phyloP scores from a whole-genome alignment of 1,140 invertebrate genomes.

The Nylanderia fulva region DNA sequence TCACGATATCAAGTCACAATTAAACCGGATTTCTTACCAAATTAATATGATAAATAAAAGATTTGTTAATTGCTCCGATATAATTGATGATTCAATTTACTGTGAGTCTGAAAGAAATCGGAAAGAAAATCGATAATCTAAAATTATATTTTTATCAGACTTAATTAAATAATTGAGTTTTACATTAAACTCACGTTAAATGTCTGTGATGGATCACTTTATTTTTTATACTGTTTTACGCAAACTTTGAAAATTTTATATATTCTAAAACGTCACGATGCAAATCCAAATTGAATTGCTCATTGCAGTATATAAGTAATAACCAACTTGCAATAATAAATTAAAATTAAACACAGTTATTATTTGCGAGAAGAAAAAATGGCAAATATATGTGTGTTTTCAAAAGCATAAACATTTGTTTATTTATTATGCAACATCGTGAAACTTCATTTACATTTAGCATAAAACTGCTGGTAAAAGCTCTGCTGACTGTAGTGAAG shows the following conservation, averaged over 20 bases:
- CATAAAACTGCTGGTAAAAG: background rate
- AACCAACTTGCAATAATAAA: background rate
- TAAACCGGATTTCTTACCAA: constrained; percentile 12
- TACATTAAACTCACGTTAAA: background rate
- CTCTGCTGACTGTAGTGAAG: constrained; percentile 8
- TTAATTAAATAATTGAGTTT: constrained; percentile 7
- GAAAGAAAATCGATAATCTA: background rate
- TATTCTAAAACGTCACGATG: background rate
- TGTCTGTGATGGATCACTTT: background rate
- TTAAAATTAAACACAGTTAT: background rate
- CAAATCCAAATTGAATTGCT: background rate
- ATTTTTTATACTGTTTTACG: background rate
- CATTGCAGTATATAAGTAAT: background rate
- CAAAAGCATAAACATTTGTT: background rate
- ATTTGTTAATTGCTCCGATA: background rate
- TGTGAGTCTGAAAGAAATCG: background rate
- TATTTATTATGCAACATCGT: background rate
- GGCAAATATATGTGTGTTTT: background rate
- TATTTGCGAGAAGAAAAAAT: background rate
- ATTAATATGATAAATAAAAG: background rate
- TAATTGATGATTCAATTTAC: background rate
- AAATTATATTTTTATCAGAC: background rate
- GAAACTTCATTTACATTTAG: constrained; percentile 39
- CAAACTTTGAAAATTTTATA: background rate
- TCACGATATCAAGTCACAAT: constrained; percentile 5